Conservation (phyloP, 2,797 vertebrate species). For the Cryptoblepharus egeriae region DNA sequence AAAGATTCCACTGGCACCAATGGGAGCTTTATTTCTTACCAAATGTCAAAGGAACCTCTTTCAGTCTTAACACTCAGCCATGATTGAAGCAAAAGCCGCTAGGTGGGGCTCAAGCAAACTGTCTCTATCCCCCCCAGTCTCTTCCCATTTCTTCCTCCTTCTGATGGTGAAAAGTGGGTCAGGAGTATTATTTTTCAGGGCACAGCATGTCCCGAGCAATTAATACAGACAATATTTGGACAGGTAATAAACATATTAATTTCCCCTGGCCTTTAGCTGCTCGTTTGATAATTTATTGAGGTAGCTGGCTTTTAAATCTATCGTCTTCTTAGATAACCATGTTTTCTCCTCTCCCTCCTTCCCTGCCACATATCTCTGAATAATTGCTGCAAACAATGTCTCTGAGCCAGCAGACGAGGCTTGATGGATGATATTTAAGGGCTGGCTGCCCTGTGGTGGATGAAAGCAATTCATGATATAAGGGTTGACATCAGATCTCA, state of each 20-base stretch:
- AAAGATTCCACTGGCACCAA: too few species aligned
- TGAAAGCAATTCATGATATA: not conserved
- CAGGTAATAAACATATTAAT: slow-evolving; percentile 20
- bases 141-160: not conserved
- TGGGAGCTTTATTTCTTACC: too few species aligned
- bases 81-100: not conserved
- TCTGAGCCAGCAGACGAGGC: not conserved
- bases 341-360: not conserved
- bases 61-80: too few species aligned
- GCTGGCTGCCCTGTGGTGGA: not conserved
- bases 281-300: slow-evolving; percentile 24
- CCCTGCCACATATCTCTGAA: not conserved
- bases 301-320: slow-evolving; percentile 27
- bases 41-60: too few species aligned
- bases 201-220: not conserved
- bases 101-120: not conserved
- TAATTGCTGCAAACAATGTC: not conserved
- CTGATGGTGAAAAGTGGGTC: not conserved
- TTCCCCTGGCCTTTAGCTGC: slow-evolving; percentile 13
- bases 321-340: rapidly evolving
- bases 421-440: slow-evolving; percentile 12
- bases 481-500: slow-evolving; percentile 8
- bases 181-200: not conserved
- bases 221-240: slow-evolving; percentile 1
- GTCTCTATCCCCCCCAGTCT: not conserved